phyloP scores from a whole-genome alignment of 1,140 invertebrate genomes.

The Drosophila orena region DNA sequence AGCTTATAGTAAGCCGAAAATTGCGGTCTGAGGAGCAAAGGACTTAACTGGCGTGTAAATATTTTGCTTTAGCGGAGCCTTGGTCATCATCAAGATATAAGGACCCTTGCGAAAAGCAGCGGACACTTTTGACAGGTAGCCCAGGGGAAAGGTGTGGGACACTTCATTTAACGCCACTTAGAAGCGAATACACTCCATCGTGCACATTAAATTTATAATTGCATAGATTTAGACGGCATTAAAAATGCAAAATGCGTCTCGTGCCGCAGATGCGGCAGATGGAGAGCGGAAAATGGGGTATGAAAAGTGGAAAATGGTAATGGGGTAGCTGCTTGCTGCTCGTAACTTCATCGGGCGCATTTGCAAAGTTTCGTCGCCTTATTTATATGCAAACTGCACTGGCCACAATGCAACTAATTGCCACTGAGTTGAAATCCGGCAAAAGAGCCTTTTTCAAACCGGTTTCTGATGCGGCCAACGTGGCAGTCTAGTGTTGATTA shows the following conservation, averaged over 20 bases:
- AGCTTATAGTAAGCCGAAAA: constrained; percentile 4
- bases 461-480: constrained; percentile 22
- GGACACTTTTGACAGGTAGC: constrained; percentile 25
- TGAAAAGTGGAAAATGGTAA: background rate
- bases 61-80: constrained; percentile 10
- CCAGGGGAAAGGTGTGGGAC: background rate
- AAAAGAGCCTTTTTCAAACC: background rate
- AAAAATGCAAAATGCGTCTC: constrained; percentile 63
- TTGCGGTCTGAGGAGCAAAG: background rate
- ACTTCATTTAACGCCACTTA: constrained; percentile 23
- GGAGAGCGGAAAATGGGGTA: constrained; percentile 8
- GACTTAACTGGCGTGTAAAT: constrained; percentile 10
- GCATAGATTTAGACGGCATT: constrained; percentile 47
- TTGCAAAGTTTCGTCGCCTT: constrained; percentile 56
- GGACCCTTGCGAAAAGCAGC: constrained; percentile 1
- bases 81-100: constrained; percentile 9
- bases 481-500: constrained; percentile 62
- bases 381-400: constrained; percentile 65
- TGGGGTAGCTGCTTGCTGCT: background rate
- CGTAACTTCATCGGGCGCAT: constrained; percentile 57
- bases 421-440: constrained; percentile 1
- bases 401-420: constrained; percentile 53
- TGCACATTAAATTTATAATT: constrained; percentile 51
- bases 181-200: constrained; percentile 11
- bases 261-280: constrained; percentile 21